These are phyloP conservation scores for Siniperca chuatsi DNA, from an alignment of 2,113 vertebrate genomes.

Conservation along the genomic window DNA sequence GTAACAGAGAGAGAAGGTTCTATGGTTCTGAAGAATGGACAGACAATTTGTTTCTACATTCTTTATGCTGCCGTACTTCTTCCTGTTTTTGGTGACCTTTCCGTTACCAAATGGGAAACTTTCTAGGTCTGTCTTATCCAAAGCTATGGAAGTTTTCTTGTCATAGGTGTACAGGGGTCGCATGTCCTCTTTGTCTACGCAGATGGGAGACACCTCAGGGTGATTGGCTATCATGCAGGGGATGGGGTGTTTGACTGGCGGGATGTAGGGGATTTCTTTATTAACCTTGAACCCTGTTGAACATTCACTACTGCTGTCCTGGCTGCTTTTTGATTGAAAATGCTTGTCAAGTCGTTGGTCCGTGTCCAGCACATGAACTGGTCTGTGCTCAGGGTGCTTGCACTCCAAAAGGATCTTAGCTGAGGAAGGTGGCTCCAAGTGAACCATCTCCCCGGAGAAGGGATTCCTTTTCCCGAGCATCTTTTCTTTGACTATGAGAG, in stretches of 20 bases:
- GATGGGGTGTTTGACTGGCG: slow-evolving; percentile 89
- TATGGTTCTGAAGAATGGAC: slow-evolving; percentile 86
- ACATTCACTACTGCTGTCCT: slow-evolving; percentile 88
- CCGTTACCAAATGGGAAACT: slow-evolving; percentile 87
- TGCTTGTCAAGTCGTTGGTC: slow-evolving; percentile 90
- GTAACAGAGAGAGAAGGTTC: slow-evolving; percentile 87
- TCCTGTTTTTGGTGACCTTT: slow-evolving; percentile 88
- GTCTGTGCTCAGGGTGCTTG: slow-evolving; percentile 94
- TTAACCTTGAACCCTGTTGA: slow-evolving; percentile 89
- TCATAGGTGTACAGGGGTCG: slow-evolving; percentile 87
- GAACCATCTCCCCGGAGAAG: slow-evolving; percentile 91
- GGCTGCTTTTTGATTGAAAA: slow-evolving; percentile 86
- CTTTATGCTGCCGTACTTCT: slow-evolving; percentile 91
- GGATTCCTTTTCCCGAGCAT: slow-evolving; percentile 91
- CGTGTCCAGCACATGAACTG: slow-evolving; percentile 87
- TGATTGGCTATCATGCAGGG: slow-evolving; percentile 86
- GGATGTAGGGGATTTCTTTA: slow-evolving; percentile 91
- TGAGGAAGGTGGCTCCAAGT: slow-evolving; percentile 90
- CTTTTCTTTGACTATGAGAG: slow-evolving; percentile 91
- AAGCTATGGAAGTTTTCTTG: slow-evolving; percentile 80
- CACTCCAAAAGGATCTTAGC: slow-evolving; percentile 92
- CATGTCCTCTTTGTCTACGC: slow-evolving; percentile 87
- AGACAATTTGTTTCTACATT: slow-evolving; percentile 89
- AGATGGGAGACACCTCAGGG: slow-evolving; percentile 87
- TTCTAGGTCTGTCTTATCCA: slow-evolving; percentile 89